Evolutionary conservation across 64 coral and sea anemone species (phyloP).

Genomic region (Acropora tenuis): DNA sequence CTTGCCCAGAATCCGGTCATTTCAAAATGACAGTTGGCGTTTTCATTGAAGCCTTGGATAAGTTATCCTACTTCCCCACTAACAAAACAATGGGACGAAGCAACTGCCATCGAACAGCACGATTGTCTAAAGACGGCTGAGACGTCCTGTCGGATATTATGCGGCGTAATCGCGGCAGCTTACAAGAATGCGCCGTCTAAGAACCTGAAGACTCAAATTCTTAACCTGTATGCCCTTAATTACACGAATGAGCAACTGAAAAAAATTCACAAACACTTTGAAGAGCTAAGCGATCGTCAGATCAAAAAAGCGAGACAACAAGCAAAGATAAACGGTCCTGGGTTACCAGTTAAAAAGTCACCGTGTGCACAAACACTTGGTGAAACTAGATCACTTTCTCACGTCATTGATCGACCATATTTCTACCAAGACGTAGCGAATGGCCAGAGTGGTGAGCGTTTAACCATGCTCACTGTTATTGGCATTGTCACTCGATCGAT

Average conservation of each 20-base stretch:
- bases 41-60: conserved; percentile 37
- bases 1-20: neutral
- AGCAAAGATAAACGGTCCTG: too few species aligned
- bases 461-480: conserved; percentile 69
- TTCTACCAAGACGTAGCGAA: conserved; percentile 68
- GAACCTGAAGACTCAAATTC: conserved; percentile 60
- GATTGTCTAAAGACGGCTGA: conserved; percentile 25
- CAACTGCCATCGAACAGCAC: conserved; percentile 13
- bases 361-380: conserved; percentile 36
- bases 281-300: neutral
- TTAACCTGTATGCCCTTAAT: conserved; percentile 58
- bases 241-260: conserved; percentile 40
- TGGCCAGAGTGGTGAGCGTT: conserved; percentile 54
- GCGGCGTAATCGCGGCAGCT: conserved; percentile 30
- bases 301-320: neutral
- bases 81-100: conserved; percentile 27
- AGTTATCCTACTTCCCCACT: conserved; percentile 32
- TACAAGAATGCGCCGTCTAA: conserved; percentile 18
- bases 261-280: neutral
- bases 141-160: conserved; percentile 34
- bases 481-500: conserved; percentile 57
- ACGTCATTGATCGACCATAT: conserved; percentile 56
- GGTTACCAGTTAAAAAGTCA: neutral
- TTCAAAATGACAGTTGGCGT: neutral
- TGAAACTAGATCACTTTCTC: conserved; percentile 67